Evolutionary conservation across 2,888 invertebrate genomes (phyloP), one percentile per base, ranked within the genome.

Genomic region (Drosophila putrida): DNA sequence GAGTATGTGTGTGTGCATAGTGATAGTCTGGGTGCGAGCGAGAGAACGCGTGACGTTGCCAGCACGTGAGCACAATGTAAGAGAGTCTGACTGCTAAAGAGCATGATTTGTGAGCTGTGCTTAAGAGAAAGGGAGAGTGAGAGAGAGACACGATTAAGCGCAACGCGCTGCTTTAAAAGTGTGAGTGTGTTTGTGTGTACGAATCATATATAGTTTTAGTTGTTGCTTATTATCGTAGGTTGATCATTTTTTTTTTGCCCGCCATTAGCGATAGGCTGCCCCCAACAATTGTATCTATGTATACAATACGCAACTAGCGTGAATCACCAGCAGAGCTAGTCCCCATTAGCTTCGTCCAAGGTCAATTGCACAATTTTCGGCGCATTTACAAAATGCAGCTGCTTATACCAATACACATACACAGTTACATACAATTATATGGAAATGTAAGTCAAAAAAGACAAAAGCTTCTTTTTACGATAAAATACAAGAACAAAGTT

Each of bases 51-150:
- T 60, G 61, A 53, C 55, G 75, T 65, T 68, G n/a, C 51, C 64
- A 57, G 88, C 82, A 83, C 88, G 83, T 87, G 88, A 83, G 80
- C 63, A 28, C 39, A 50, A 13, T 66, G 27, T 64, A 74, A 78
- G 74, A 74, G 78, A 62, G 58, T 28, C 2, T 0, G 11, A 2
- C 2, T 31, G 39, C 39, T 13, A 9, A 66, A 78, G 64, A 79
- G 79, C 36, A 60, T 20, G 11, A n/a, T 5, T 4, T 41, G 10
- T 28, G 50, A 70, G 66, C 64, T 69, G n/a, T 39, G 39, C 60
- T 62, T 75, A 70, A 82, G 70, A 70, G 70, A 36, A 6, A 6
- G 6, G 13, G 20, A 54, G 46, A 15, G n/a, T 15, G n/a, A 13
- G 28, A 20, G 35, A n/a, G 28, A 20, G 35, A 31, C 31, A 31